Conservation (phyloP, 53 echinoderm and acorn worm genomes). For the Apostichopus leukothele region DNA sequence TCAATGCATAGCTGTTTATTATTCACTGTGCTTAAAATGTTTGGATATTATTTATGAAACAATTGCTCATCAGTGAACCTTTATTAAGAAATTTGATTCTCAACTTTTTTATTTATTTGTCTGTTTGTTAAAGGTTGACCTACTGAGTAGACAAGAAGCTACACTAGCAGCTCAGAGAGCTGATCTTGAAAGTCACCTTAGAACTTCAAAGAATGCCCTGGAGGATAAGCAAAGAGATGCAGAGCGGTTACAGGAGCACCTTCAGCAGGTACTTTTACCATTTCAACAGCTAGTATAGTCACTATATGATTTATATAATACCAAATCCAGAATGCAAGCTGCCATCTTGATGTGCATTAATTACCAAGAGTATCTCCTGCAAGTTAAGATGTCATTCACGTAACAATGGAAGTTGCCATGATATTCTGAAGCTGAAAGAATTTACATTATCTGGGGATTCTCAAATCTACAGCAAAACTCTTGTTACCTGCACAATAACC, state of each 20-base stretch:
- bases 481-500: too few relatives aligned
- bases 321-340: too few relatives aligned
- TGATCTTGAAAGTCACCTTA: conserved; percentile 86
- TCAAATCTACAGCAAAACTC: too few relatives aligned
- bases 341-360: too few relatives aligned
- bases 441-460: too few relatives aligned
- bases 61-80: conserved; percentile 13
- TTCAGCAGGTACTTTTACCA: conserved; percentile 65
- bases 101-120: not conserved
- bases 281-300: not conserved
- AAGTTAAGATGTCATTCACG: too few relatives aligned
- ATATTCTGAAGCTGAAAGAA: too few relatives aligned
- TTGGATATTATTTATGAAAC: conserved; percentile 9
- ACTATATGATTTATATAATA: too few relatives aligned
- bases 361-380: too few relatives aligned
- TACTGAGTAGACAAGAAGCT: conserved; percentile 68
- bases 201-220: conserved; percentile 80
- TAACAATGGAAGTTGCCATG: too few relatives aligned
- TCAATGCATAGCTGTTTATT: conserved; percentile 13
- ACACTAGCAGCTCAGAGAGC: conserved; percentile 75
- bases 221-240: conserved; percentile 89
- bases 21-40: conserved; percentile 7
- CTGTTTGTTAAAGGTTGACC: conserved; percentile 61
- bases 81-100: conserved; percentile 9
- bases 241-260: conserved; percentile 62